Evolutionary conservation across 2,113 vertebrate species (phyloP).

Genomic region (Pituophis catenifer): DNA sequence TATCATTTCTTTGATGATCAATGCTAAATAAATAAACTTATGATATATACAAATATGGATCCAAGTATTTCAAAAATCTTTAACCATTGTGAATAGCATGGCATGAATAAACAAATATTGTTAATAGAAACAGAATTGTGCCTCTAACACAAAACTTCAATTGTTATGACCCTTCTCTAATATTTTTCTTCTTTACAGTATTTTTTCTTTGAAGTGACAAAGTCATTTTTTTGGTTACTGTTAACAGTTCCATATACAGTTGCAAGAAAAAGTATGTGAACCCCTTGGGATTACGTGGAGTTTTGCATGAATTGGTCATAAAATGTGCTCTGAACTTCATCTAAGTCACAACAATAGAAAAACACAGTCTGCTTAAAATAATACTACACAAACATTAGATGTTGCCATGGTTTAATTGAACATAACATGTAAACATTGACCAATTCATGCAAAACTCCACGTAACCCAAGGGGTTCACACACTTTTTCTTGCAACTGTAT

Average conservation of each 20-base stretch:
- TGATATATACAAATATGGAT: neutral
- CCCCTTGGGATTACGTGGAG: too few relatives aligned
- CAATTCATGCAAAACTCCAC: too few relatives aligned
- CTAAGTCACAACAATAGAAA: too few relatives aligned
- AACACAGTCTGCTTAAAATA: too few relatives aligned
- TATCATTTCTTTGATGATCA: neutral
- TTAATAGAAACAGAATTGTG: neutral
- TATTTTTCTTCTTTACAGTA: neutral
- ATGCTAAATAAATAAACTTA: neutral
- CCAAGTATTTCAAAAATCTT: neutral
- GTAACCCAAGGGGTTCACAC: too few relatives aligned
- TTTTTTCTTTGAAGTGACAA: neutral
- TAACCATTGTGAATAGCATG: neutral
- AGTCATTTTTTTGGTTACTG: neutral
- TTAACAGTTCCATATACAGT: neutral
- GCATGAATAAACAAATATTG: neutral
- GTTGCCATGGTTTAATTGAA: too few relatives aligned
- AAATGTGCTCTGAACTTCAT: too few relatives aligned
- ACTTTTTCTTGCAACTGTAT: neutral
- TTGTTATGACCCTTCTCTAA: neutral
- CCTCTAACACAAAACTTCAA: neutral
- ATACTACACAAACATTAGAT: too few relatives aligned
- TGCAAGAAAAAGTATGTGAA: too few relatives aligned
- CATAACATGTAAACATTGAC: too few relatives aligned
- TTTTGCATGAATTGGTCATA: too few relatives aligned